These are phyloP conservation scores for Cylindroiulus punctatus DNA, from an alignment of 2,888 invertebrate genomes.

Conservation along the genomic window DNA sequence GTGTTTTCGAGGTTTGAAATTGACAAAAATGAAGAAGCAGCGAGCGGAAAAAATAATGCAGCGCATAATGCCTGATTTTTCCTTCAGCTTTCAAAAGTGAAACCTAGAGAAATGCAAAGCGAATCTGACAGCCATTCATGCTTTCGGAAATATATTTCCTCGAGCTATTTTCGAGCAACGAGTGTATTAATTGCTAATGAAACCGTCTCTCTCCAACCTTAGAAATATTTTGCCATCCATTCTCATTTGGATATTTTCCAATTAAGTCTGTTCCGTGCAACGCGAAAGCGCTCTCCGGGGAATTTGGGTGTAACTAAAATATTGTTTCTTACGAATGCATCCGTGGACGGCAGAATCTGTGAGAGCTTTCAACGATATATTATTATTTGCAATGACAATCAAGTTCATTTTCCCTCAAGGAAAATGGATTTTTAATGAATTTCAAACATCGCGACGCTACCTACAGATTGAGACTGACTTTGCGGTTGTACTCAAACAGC, in stretches of 20 bases:
- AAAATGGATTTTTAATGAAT: constrained; percentile 46
- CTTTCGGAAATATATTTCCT: constrained; percentile 24
- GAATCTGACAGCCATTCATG: constrained; percentile 35
- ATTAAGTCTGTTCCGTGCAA: constrained; percentile 28
- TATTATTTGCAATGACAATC: constrained; percentile 43
- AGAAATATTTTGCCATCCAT: constrained; percentile 47
- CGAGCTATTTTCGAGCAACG: constrained; percentile 43
- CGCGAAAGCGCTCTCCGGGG: constrained; percentile 19
- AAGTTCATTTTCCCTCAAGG: constrained; percentile 43
- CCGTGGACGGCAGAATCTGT: neutral
- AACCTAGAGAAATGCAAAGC: constrained; percentile 17
- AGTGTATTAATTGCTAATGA: constrained; percentile 47
- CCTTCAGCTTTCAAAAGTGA: neutral
- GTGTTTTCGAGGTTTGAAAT: constrained; percentile 12
- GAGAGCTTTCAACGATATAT: constrained; percentile 43
- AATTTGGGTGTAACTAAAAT: constrained; percentile 45
- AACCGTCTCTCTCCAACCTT: constrained; percentile 15
- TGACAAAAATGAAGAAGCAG: constrained; percentile 24
- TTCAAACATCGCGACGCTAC: constrained; percentile 10
- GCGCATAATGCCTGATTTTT: neutral
- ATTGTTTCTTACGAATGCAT: constrained; percentile 30
- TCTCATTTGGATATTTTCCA: constrained; percentile 47
- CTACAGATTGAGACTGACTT: constrained; percentile 1
- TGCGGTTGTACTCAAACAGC: neutral
- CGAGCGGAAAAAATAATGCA: constrained; percentile 28